Percentiles rank a stretch among this genome's conserved stretches.
Evolutionary conservation across 1,140 invertebrate genomes (phyloP).

Genomic region (Heliconius congener): DNA sequence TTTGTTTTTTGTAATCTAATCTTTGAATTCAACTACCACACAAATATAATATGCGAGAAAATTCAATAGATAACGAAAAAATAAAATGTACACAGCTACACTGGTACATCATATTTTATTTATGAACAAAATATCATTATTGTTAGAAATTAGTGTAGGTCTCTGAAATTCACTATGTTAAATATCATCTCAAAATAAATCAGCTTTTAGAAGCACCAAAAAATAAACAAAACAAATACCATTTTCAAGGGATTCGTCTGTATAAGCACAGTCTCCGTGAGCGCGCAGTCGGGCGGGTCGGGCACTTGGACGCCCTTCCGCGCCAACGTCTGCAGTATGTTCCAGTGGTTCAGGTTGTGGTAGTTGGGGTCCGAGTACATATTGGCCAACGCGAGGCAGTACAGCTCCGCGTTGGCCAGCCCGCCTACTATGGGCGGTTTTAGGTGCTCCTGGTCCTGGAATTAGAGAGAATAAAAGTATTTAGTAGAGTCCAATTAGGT

Average conservation of each 20-base stretch:
- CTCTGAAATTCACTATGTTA: too few relatives aligned
- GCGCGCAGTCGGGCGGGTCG: slow-evolving; percentile 91
- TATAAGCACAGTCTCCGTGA: slow-evolving; percentile 97
- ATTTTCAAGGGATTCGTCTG: slow-evolving; percentile 97
- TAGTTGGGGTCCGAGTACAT: slow-evolving; percentile 98
- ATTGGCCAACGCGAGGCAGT: slow-evolving; percentile 96
- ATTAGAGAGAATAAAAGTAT: slow-evolving; percentile 40
- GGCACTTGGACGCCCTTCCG: slow-evolving; percentile 94
- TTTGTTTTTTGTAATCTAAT: neutral
- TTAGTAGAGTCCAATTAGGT: neutral
- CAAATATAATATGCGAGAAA: neutral
- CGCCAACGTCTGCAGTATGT: slow-evolving; percentile 94
- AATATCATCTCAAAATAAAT: too few relatives aligned
- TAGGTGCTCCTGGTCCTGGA: slow-evolving; percentile 94
- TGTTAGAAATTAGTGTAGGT: too few relatives aligned
- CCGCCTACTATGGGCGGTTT: slow-evolving; percentile 96
- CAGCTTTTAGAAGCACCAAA: neutral
- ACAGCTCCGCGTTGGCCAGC: slow-evolving; percentile 96
- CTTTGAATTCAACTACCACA: neutral
- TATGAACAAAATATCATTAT: too few relatives aligned
- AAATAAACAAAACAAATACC: slow-evolving; percentile 80
- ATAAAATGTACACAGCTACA: too few relatives aligned
- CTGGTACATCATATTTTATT: too few relatives aligned
- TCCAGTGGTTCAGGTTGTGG: slow-evolving; percentile 96
- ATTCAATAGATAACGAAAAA: neutral